A percentile compares a stretch with the other conserved stretches of the same genome.
Evolutionary conservation across 2,113 vertebrate species (phyloP).

Genomic region (Zosterops borbonicus): DNA sequence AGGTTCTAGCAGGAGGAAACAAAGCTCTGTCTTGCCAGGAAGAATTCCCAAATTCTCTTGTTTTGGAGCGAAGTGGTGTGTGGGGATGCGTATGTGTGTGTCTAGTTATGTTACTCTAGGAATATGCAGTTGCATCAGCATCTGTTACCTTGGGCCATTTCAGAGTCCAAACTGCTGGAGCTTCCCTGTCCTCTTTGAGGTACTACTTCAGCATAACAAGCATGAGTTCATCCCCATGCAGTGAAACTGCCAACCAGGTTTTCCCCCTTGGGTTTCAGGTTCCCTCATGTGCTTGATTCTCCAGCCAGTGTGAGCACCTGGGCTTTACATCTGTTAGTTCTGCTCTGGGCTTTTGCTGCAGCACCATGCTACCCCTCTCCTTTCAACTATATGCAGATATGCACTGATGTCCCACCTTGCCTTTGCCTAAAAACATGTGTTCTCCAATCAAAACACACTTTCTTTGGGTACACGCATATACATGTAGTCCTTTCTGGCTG

Average conservation of each 20-base stretch:
- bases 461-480: too few species aligned
- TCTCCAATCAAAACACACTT: rapidly evolving
- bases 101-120: neutral
- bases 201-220: rapidly evolving
- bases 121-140: neutral
- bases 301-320: neutral
- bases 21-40: neutral
- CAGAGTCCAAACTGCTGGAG: neutral
- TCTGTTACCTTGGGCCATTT: neutral
- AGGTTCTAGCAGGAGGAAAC: neutral
- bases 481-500: neutral
- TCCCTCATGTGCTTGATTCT: neutral
- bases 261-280: neutral
- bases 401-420: too few species aligned
- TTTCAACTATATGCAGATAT: neutral
- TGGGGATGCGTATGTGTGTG: too few species aligned
- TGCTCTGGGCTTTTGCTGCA: neutral
- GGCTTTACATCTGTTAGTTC: neutral
- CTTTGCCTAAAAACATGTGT: neutral
- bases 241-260: neutral
- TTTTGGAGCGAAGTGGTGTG: neutral
- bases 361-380: rapidly evolving
- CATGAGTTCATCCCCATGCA: neutral
- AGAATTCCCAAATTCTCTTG: neutral
- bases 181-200: neutral